Percentiles rank a stretch among this genome's conserved stretches.
phyloP scores from a whole-genome alignment of 2,797 vertebrate genomes.

The Sebastes trivittatus region DNA sequence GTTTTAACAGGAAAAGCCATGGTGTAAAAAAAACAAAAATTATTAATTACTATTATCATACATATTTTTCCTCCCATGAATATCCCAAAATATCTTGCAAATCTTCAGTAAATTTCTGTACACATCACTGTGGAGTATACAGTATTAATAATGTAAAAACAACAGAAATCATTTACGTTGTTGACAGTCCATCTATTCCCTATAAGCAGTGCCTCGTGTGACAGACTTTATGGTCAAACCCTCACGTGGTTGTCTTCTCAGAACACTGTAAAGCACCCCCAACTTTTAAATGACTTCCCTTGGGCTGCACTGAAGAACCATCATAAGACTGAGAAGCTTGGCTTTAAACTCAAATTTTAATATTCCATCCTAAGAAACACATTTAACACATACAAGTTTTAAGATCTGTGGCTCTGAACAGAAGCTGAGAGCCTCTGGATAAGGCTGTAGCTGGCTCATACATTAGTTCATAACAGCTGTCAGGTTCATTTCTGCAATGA shows the following conservation, averaged over 20 bases:
- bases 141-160: neutral
- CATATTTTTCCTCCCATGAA: neutral
- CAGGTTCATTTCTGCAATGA: constrained; percentile 10
- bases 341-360: constrained; percentile 22
- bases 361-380: constrained; percentile 34
- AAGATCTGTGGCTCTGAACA: constrained; percentile 21
- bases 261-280: neutral
- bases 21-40: neutral
- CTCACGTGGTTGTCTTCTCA: neutral
- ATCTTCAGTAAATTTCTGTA: neutral
- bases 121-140: neutral
- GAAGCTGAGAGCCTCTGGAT: neutral
- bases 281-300: constrained; percentile 43
- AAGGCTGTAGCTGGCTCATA: neutral
- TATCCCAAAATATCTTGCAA: neutral
- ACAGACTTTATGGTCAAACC: constrained; percentile 7
- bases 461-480: constrained; percentile 22
- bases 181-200: neutral
- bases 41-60: too few relatives aligned
- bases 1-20: neutral
- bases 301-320: constrained; percentile 11
- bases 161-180: neutral
- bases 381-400: constrained; percentile 24
- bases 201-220: neutral
- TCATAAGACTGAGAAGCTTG: constrained; percentile 2